Evolutionary conservation across 2,113 vertebrate genomes (phyloP).

Genomic region (Antidorcas marsupialis): DNA sequence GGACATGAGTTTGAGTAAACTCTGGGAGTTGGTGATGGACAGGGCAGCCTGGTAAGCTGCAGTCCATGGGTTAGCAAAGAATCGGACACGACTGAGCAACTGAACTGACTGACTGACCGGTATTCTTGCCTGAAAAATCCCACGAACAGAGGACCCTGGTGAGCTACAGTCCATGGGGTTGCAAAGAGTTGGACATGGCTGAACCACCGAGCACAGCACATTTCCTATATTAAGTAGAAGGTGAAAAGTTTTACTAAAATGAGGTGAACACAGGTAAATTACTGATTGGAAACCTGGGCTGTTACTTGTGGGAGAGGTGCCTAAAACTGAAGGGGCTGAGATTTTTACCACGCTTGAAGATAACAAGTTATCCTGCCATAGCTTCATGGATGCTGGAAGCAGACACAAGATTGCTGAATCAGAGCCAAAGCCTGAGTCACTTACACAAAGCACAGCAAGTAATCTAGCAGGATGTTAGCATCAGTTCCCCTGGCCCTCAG

Average conservation of each 20-base stretch:
- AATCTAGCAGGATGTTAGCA: no score
- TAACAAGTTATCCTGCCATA: neutral
- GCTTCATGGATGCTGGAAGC: neutral
- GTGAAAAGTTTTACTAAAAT: neutral
- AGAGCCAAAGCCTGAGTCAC: neutral
- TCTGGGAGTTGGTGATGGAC: neutral
- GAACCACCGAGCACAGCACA: neutral
- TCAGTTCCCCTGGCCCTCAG: neutral
- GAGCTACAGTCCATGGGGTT: accelerated
- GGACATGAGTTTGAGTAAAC: neutral
- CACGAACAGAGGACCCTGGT: neutral
- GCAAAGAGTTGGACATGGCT: neutral
- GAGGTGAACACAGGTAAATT: neutral
- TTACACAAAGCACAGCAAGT: neutral
- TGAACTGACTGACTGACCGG: neutral
- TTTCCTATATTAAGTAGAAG: neutral
- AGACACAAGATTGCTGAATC: neutral
- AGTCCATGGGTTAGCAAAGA: neutral
- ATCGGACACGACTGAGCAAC: neutral
- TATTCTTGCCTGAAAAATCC: neutral
- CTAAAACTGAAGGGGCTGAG: neutral
- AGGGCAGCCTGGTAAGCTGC: neutral
- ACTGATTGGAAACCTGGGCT: neutral
- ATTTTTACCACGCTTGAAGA: neutral
- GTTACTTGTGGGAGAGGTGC: neutral